Evolutionary conservation across 2,113 vertebrate genomes (phyloP), one percentile per base, ranked within the genome.

Genomic region (Microtus oregoni): DNA sequence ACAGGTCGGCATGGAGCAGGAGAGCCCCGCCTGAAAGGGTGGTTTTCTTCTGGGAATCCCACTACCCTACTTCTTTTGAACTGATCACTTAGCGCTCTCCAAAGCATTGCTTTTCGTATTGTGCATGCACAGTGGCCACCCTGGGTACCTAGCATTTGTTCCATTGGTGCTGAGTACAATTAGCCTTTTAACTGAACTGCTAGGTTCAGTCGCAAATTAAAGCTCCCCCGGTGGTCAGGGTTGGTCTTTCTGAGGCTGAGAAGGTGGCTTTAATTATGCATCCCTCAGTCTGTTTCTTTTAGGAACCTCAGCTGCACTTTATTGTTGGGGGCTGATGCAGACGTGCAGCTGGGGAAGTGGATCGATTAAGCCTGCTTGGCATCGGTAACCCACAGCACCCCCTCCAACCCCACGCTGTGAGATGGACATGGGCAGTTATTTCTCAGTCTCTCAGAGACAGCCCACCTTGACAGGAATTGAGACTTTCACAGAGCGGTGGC

Each of bases 261-360:
- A 97, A 98, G 98, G 97, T 98, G 98, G 92, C 98, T 98, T 98
- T 98, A 98, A 99, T 99, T 98, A 98, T 98, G 99, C 98, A 98
- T 98, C 98, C 96, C 95, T 97, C 79, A 55, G 98, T 98, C 98
- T 98, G 97, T 98, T 97, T 98, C 98, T 98, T 98, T 98, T 90
- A 97, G 98, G 98, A 97, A 98, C 97, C 98, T 98, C 98, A 98
- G 98, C 98, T 99, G 98, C 98, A 97, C 97, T 98, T 98, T 98
- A 98, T 98, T 98, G 98, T 98, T 98, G 98, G 98, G 98, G 98
- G 97, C 98, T 99, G 98, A 99, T 98, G 97, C 98, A 98, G 97
- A 98, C 97, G 92, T 98, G 97, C 98, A 98, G 97, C 98, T 97
- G 94, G 97, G 98, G 97, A 98, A 97, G 95, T 97, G 97, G 97